Evolutionary conservation across 30 jellyfish, hydroid and myxozoan species (phyloP).

Genomic region (Pseudorhiza aurosa): DNA sequence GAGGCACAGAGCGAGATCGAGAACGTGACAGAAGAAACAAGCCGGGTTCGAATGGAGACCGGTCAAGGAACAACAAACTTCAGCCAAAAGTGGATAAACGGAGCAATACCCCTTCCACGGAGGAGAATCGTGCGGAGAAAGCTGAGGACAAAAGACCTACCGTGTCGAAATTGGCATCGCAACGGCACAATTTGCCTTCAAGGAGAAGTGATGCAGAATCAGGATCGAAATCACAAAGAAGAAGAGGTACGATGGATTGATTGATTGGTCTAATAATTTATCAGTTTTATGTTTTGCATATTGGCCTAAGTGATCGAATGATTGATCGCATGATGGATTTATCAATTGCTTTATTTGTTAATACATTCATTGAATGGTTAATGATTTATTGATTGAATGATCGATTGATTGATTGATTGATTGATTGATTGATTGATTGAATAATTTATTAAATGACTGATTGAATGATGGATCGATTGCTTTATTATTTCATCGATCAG

Average conservation of each 20-base stretch:
- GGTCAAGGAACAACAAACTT: conserved; percentile 40
- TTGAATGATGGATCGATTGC: not conserved
- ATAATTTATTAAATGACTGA: not conserved
- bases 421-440: not conserved
- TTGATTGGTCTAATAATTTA: not conserved
- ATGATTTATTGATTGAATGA: not conserved
- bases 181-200: conserved; percentile 54
- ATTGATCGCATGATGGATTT: not conserved
- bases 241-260: conserved; percentile 12
- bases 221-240: conserved; percentile 50
- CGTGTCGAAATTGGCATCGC: conserved; percentile 40
- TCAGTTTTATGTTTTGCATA: not conserved
- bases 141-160: conserved; percentile 60
- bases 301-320: not conserved
- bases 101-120: conserved; percentile 42
- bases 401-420: not conserved
- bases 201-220: conserved; percentile 58
- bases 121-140: conserved; percentile 23
- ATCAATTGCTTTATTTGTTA: not conserved
- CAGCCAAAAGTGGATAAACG: conserved; percentile 40
- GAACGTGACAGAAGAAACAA: conserved; percentile 54
- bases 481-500: too few species aligned
- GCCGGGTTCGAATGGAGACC: conserved; percentile 40
- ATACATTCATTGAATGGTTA: not conserved
- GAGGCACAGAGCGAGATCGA: conserved; percentile 59